Evolutionary conservation across 2,113 vertebrate genomes (phyloP), one percentile per base, ranked within the genome.

Genomic region (Todiramphus saurophagus): DNA sequence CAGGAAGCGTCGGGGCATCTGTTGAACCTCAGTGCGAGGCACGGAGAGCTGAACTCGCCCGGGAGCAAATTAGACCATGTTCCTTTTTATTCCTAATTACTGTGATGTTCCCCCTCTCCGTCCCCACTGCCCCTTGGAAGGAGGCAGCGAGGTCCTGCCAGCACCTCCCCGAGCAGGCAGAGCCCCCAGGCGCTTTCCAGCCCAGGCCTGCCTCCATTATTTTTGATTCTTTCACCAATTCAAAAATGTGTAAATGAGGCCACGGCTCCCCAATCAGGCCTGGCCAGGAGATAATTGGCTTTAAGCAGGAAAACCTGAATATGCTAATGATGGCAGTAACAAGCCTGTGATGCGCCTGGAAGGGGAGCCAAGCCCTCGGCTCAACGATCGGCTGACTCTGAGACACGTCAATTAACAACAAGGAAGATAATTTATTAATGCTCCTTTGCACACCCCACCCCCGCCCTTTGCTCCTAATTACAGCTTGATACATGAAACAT

Each of bases 241-340:
- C 95, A 83, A 73, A 89, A 91, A 72, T 3, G 73, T 86, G 96
- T 75, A 96, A 97, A 97, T 84, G 92, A 96, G 92, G 94, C 94
- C 58, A 50, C 2, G 41, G 92, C 78, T 90, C 48, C 87, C 90
- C 94, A 93, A 87, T 88, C 93, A 87, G 88, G 53, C 77, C 83
- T 66, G 66, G 91, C 92, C 88, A 35, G 39, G 64, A 96, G 96
- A 95, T 98, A 98, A 98, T 98, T 98, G 95, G 95, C 96, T 97
- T 95, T 94, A 97, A 96, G 96, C 81, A 89, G 82, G 87, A 37
- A 60, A 79, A 51, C 84, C 96, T 64, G 94, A 60, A 91, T 93
- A 95, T 97, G 95, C 90, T 97, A 96, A 97, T 94, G 83, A 44
- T 6, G 59, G 96, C 77, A 51, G 50, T 94, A 95, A 92, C 75